A percentile compares a stretch with the other conserved stretches of the same genome.
Conservation (phyloP, 2,888 invertebrate species). For the Phortica okadai region DNA sequence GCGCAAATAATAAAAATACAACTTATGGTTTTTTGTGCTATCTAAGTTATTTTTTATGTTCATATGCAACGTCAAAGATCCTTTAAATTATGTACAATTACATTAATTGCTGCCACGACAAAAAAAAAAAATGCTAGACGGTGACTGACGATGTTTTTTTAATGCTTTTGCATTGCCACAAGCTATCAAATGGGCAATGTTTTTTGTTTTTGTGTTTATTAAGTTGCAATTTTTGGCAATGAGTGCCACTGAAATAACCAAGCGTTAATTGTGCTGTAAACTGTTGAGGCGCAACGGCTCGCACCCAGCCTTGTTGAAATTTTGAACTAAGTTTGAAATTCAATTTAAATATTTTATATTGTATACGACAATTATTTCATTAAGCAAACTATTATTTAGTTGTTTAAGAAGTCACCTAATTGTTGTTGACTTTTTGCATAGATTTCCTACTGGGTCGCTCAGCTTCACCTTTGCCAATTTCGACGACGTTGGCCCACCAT, state of each 20-base stretch:
- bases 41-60: neutral
- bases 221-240: slow-evolving; percentile 13
- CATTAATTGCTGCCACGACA: slow-evolving; percentile 45
- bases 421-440: neutral
- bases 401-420: neutral
- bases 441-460: neutral
- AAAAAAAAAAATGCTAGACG: no score
- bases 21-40: neutral
- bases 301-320: no score
- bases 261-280: slow-evolving; percentile 44
- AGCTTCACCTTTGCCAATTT: neutral
- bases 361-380: no score
- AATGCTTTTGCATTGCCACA: slow-evolving; percentile 13
- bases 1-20: neutral
- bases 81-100: slow-evolving; percentile 55
- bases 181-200: slow-evolving; percentile 35
- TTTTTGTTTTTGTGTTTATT: neutral
- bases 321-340: no score
- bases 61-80: slow-evolving; percentile 46
- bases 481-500: neutral
- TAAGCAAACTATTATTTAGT: no score
- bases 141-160: no score
- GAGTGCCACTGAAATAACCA: neutral
- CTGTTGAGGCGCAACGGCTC: neutral
- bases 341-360: no score